phyloP scores from a whole-genome alignment of 2,113 vertebrate genomes.

The Raphicerus campestris region DNA sequence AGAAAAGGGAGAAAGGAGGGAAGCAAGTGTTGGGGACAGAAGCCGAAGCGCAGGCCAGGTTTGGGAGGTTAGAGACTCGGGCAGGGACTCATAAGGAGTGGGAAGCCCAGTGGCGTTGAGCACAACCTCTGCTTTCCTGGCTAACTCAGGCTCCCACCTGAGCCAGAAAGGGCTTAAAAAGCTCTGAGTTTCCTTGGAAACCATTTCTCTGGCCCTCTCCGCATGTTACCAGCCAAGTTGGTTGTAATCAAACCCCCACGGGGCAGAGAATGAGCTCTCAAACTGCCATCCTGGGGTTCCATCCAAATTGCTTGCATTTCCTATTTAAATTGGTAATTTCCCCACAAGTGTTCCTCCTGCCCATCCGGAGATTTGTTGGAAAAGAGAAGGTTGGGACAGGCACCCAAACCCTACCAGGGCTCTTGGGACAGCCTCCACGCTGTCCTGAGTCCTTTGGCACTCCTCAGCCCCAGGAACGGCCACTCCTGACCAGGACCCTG shows the following conservation, averaged over 20 bases:
- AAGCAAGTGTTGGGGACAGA: neutral
- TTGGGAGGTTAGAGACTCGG: neutral
- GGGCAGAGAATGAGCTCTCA: constrained; percentile 80
- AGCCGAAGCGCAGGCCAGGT: neutral
- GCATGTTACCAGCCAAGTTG: constrained; percentile 75
- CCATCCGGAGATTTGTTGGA: constrained; percentile 23
- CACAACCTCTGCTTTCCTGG: constrained; percentile 21
- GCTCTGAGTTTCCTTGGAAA: constrained; percentile 82
- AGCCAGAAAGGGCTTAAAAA: constrained; percentile 77
- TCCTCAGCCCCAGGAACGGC: neutral
- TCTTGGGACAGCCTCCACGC: neutral
- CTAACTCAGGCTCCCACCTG: constrained; percentile 41
- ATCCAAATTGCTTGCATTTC: constrained; percentile 77
- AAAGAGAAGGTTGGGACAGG: neutral
- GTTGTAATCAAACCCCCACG: constrained; percentile 83
- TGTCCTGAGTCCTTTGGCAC: neutral
- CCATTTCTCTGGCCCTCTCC: constrained; percentile 77
- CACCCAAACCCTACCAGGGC: neutral
- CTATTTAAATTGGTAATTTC: constrained; percentile 78
- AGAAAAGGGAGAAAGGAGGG: neutral
- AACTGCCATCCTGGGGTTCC: constrained; percentile 74
- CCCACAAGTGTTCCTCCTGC: constrained; percentile 44
- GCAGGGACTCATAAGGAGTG: neutral
- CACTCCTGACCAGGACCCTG: neutral
- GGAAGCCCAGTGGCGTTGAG: neutral